Percentiles rank a stretch among this genome's conserved stretches.
Conservation (phyloP, 2,113 vertebrate genomes). For the Glaucomys volans region DNA sequence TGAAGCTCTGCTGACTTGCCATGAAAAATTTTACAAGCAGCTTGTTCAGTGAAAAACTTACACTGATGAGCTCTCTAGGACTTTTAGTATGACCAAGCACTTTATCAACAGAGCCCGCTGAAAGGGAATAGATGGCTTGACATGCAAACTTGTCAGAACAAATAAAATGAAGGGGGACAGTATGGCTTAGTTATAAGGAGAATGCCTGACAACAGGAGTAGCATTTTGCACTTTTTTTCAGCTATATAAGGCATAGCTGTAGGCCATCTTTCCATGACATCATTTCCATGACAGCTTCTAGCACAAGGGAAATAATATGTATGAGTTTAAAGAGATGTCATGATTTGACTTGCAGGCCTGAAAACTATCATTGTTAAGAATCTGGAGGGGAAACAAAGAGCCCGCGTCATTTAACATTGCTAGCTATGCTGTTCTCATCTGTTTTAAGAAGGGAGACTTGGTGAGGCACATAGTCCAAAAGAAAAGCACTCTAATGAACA, state of each 20-base stretch:
- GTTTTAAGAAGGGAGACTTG: not conserved
- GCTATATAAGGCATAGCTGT: conserved; percentile 86
- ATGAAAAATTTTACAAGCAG: conserved; percentile 63
- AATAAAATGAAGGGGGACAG: conserved; percentile 81
- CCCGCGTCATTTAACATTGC: not conserved
- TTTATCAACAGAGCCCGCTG: conserved; percentile 87
- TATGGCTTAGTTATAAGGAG: not conserved
- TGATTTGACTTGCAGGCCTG: conserved; percentile 74
- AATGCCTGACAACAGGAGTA: not conserved
- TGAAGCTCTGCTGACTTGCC: conserved; percentile 59
- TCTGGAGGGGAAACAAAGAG: not conserved
- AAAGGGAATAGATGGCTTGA: conserved; percentile 85
- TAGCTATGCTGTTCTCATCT: not conserved
- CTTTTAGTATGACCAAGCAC: conserved; percentile 90
- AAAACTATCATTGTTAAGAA: conserved; percentile 54
- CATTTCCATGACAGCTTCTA: conserved; percentile 82
- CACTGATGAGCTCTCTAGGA: conserved; percentile 87
- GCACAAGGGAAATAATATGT: conserved; percentile 65
- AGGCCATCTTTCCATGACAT: conserved; percentile 89
- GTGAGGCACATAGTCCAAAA: not conserved
- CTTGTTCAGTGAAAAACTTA: conserved; percentile 71
- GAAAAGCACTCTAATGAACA: not conserved
- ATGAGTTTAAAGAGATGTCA: conserved; percentile 76
- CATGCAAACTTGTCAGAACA: conserved; percentile 86
- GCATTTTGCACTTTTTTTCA: conserved; percentile 77